phyloP scores from a whole-genome alignment of 2,113 vertebrate species.

The Orcinus orca region DNA sequence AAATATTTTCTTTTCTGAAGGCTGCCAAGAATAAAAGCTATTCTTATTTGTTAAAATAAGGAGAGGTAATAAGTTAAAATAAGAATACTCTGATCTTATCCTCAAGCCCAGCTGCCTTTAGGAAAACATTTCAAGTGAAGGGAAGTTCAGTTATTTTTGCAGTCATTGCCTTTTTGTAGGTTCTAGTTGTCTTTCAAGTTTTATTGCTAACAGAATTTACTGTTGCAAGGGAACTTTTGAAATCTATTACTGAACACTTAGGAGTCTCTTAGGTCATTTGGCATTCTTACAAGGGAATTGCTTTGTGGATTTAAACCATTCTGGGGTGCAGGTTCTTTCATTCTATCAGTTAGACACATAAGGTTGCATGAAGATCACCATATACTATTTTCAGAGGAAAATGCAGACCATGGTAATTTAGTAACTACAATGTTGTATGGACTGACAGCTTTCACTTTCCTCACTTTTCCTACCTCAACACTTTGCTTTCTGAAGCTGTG shows the following conservation, averaged over 20 bases:
- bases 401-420: not conserved
- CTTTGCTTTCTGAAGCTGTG: not conserved
- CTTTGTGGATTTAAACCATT: not conserved
- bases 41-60: constrained; percentile 61
- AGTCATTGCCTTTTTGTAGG: not conserved
- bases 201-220: not conserved
- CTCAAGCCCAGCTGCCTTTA: not conserved
- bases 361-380: not conserved
- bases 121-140: not conserved
- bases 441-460: no score
- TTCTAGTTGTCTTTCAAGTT: not conserved
- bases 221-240: not conserved
- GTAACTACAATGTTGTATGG: not conserved
- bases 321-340: not conserved
- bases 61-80: constrained; percentile 45
- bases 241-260: not conserved
- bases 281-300: not conserved
- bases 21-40: constrained; percentile 44
- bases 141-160: not conserved
- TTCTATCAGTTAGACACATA: not conserved
- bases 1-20: constrained; percentile 57
- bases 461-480: no score
- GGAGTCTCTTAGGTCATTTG: not conserved
- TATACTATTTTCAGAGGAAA: not conserved
- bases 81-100: constrained; percentile 23